Evolutionary conservation across 2,113 vertebrate genomes (phyloP).

Genomic region (Pseudopipra pipra): DNA sequence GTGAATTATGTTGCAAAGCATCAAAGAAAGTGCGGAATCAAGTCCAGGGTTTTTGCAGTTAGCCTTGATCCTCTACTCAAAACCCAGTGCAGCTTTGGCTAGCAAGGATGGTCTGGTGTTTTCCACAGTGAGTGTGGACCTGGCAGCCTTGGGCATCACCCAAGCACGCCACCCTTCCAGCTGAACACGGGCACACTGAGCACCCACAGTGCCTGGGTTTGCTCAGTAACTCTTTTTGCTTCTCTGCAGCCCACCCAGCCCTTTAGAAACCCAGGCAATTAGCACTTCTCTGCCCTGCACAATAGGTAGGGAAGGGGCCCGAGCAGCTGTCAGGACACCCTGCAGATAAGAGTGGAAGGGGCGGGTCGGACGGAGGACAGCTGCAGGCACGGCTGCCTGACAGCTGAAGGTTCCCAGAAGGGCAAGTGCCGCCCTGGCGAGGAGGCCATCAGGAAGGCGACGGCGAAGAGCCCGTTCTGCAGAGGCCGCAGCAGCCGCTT

Average conservation of each 20-base stretch:
- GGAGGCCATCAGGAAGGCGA: neutral
- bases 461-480: fast-evolving
- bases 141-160: fast-evolving
- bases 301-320: neutral
- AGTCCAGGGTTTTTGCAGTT: neutral
- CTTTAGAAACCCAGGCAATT: neutral
- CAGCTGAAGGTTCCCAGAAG: neutral
- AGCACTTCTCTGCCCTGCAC: neutral
- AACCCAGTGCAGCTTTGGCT: fast-evolving
- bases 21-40: neutral
- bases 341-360: fast-evolving
- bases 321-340: neutral
- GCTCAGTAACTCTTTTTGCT: neutral
- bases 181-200: fast-evolving
- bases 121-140: fast-evolving
- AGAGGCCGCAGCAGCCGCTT: fast-evolving
- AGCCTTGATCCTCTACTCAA: neutral
- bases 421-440: neutral
- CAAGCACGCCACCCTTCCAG: neutral
- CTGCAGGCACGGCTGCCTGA: neutral
- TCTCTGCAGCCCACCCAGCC: neutral
- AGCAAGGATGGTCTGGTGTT: fast-evolving
- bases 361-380: neutral
- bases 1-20: neutral
- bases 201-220: neutral